These are phyloP conservation scores for Borostomias antarcticus DNA, from an alignment of 2,797 vertebrate species.

Conservation along the genomic window DNA sequence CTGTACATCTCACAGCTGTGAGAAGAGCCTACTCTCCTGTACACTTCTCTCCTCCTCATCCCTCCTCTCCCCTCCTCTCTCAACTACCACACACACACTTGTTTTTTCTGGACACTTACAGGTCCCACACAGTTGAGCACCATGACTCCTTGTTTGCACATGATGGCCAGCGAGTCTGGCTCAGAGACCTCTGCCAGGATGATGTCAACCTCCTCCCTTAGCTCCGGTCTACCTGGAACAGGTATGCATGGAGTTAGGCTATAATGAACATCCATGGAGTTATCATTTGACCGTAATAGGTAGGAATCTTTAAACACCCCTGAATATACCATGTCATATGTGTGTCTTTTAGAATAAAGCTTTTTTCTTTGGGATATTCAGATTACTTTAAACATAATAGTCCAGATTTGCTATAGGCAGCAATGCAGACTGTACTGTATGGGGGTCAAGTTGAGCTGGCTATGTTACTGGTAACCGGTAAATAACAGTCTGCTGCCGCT, in stretches of 20 bases:
- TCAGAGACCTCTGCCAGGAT: constrained; percentile 83
- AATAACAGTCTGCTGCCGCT: neutral
- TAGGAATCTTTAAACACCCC: too few relatives aligned
- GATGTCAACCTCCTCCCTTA: constrained; percentile 79
- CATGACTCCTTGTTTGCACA: constrained; percentile 84
- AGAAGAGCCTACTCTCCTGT: too few relatives aligned
- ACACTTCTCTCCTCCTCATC: too few relatives aligned
- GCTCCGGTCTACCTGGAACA: constrained; percentile 78
- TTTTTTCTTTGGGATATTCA: neutral
- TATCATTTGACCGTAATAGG: too few relatives aligned
- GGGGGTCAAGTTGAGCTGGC: neutral
- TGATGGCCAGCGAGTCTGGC: constrained; percentile 78
- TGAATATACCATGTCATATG: too few relatives aligned
- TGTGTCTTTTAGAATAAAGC: too few relatives aligned
- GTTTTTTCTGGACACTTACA: constrained; percentile 72
- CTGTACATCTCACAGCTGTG: neutral
- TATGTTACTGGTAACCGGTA: neutral
- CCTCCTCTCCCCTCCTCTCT: neutral
- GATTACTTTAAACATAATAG: neutral
- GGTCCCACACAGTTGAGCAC: constrained; percentile 90
- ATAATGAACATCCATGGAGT: too few relatives aligned
- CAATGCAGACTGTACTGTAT: neutral
- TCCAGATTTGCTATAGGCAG: neutral
- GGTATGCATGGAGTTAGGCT: too few relatives aligned
- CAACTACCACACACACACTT: neutral